phyloP scores from a whole-genome alignment of 2,797 vertebrate species.

The Chaetodon trifasciatus region DNA sequence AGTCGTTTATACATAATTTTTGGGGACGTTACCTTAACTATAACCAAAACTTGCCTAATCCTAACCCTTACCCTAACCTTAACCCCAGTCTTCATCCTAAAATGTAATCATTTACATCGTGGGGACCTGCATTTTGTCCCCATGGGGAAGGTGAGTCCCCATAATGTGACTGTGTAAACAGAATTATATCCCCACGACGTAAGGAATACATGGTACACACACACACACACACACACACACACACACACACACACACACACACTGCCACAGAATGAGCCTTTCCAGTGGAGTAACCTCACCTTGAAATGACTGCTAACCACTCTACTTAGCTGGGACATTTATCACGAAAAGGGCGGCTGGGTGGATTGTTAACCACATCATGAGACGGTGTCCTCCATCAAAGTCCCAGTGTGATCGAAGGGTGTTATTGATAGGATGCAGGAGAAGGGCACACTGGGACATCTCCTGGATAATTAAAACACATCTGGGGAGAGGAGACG shows the following conservation, averaged over 20 bases:
- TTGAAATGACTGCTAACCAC: slow-evolving; percentile 31
- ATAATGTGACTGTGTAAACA: too few relatives aligned
- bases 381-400: slow-evolving; percentile 60
- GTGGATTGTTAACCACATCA: slow-evolving; percentile 48
- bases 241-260: background rate
- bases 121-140: too few relatives aligned
- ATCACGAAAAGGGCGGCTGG: slow-evolving; percentile 66
- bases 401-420: slow-evolving; percentile 44
- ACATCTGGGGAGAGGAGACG: slow-evolving; percentile 8
- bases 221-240: background rate
- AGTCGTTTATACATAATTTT: background rate
- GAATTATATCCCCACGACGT: too few relatives aligned
- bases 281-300: slow-evolving; percentile 25
- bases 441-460: slow-evolving; percentile 40
- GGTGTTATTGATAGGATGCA: slow-evolving; percentile 28
- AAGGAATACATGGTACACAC: too few relatives aligned
- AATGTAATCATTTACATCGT: too few relatives aligned
- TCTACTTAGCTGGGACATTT: slow-evolving; percentile 24
- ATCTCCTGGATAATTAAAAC: slow-evolving; percentile 59
- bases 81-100: too few relatives aligned
- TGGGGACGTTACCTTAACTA: too few relatives aligned
- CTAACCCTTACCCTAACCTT: too few relatives aligned
- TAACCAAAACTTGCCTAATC: too few relatives aligned
- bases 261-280: background rate
- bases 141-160: too few relatives aligned